A percentile compares a stretch with the other conserved stretches of the same genome.
phyloP scores from a whole-genome alignment of 2,113 vertebrate genomes.

The Sapajus apella region DNA sequence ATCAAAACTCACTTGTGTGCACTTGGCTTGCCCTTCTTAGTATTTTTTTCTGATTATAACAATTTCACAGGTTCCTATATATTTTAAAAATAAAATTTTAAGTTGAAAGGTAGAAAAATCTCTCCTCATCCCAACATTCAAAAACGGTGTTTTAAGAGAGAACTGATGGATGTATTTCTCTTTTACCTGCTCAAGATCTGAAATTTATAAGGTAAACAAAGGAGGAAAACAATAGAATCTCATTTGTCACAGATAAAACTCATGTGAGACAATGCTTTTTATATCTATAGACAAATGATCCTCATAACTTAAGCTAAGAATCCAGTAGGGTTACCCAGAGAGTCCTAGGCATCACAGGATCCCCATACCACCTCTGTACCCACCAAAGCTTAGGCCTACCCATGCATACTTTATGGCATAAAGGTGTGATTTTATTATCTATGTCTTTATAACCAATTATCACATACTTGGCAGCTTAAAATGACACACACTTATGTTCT shows the following conservation, averaged over 20 bases:
- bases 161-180: neutral
- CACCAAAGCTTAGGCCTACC: fast-evolving
- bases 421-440: too few species aligned
- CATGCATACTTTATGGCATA: neutral
- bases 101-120: neutral
- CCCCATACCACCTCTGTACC: neutral
- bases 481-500: neutral
- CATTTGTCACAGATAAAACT: neutral
- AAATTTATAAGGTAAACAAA: neutral
- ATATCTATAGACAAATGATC: neutral
- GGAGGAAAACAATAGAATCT: neutral
- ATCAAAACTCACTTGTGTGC: neutral
- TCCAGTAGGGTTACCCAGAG: neutral
- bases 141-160: neutral
- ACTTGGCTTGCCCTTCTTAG: neutral
- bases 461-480: too few species aligned
- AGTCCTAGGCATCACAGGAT: neutral
- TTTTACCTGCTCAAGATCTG: neutral
- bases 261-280: neutral
- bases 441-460: neutral
- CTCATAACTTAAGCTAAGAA: neutral
- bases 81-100: neutral
- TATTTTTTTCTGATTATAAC: neutral
- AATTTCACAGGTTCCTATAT: neutral
- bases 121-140: neutral